phyloP scores from a whole-genome alignment of 2,797 vertebrate species.

The Anableps anableps region DNA sequence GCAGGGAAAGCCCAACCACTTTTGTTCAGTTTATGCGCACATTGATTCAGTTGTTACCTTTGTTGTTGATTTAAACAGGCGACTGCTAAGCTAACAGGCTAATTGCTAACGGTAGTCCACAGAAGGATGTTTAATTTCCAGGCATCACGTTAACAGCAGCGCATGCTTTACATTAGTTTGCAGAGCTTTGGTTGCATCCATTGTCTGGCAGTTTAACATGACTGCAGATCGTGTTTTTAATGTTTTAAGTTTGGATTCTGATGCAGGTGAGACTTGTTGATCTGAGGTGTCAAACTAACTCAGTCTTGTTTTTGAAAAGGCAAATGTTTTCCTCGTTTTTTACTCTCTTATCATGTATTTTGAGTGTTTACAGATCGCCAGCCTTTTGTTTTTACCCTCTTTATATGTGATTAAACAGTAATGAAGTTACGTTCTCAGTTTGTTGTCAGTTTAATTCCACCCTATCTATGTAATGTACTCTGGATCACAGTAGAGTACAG shows the following conservation, averaged over 20 bases:
- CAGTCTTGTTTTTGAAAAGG: conserved; percentile 15
- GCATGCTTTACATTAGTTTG: conserved; percentile 71
- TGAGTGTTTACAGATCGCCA: neutral
- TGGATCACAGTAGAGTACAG: conserved; percentile 13
- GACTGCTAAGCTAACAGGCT: conserved; percentile 28
- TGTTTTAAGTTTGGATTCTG: neutral
- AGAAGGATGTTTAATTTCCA: conserved; percentile 20
- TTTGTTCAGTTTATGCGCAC: neutral
- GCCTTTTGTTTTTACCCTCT: neutral
- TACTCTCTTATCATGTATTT: neutral
- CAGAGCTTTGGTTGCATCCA: neutral
- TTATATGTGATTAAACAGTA: neutral
- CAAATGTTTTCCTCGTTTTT: conserved; percentile 19
- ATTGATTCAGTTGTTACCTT: neutral
- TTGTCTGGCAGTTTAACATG: conserved; percentile 6
- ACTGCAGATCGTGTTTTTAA: neutral
- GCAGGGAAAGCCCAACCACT: neutral
- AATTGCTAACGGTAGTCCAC: conserved; percentile 63
- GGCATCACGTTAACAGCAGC: conserved; percentile 57
- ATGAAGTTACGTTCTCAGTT: neutral
- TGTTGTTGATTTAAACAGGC: neutral
- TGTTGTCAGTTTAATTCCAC: conserved; percentile 1
- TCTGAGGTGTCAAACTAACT: conserved; percentile 13
- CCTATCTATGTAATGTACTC: neutral
- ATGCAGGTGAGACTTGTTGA: conserved; percentile 46